Percentiles rank a stretch among this genome's conserved stretches.
Evolutionary conservation across 2,797 vertebrate genomes (phyloP).

Genomic region (Galago senegalensis): DNA sequence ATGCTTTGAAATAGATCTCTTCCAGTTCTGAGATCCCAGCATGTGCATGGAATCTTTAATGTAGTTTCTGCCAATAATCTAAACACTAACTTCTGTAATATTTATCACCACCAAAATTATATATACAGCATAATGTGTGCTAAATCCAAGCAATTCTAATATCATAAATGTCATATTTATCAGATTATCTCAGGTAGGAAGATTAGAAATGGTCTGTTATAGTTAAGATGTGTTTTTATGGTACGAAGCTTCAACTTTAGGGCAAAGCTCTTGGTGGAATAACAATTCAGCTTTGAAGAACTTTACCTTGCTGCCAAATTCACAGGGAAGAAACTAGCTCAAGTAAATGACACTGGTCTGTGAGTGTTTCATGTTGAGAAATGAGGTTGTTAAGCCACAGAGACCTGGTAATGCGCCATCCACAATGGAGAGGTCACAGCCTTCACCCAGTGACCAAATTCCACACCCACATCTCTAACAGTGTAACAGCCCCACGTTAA

Average conservation of each 20-base stretch:
- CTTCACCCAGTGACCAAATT: neutral
- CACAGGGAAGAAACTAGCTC: slow-evolving; percentile 38
- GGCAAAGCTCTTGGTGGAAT: neutral
- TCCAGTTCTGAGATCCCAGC: neutral
- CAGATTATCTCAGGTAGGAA: slow-evolving; percentile 42
- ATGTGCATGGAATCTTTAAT: neutral
- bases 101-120: neutral
- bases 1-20: neutral
- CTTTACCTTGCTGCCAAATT: slow-evolving; percentile 15
- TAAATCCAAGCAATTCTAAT: neutral
- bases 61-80: neutral
- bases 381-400: slow-evolving; percentile 44
- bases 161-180: neutral
- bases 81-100: neutral
- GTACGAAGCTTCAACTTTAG: slow-evolving; percentile 13
- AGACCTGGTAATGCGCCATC: neutral
- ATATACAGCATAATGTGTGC: neutral
- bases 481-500: neutral
- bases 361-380: slow-evolving; percentile 34
- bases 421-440: neutral
- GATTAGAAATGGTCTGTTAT: neutral
- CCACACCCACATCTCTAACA: neutral
- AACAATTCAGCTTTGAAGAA: slow-evolving; percentile 35
- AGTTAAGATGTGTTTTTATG: neutral
- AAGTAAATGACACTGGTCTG: slow-evolving; percentile 21